phyloP scores from a whole-genome alignment of 92 coral and sea anemone species.

The Nematostella vectensis region DNA sequence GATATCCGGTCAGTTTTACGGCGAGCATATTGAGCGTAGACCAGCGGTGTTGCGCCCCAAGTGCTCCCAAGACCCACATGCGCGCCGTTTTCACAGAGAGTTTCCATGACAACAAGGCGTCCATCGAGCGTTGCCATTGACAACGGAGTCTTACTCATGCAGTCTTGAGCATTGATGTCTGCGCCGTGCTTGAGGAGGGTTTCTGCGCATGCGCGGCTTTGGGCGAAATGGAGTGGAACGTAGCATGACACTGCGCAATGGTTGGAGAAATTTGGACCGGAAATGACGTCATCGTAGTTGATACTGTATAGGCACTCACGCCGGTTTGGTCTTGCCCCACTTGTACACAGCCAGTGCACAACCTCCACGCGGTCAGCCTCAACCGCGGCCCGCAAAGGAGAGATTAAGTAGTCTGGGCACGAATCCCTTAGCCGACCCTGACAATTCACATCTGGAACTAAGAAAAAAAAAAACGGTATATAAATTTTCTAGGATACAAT shows the following conservation, averaged over 20 bases:
- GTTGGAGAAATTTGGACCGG: conserved; percentile 50
- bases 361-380: conserved; percentile 41
- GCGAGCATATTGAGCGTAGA: conserved; percentile 70
- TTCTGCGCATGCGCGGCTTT: conserved; percentile 39
- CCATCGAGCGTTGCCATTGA: conserved; percentile 71
- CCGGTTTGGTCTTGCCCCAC: conserved; percentile 46
- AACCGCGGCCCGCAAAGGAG: conserved; percentile 60
- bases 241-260: conserved; percentile 54
- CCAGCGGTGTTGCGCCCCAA: conserved; percentile 75
- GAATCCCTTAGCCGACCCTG: conserved; percentile 35
- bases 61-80: conserved; percentile 39
- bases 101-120: conserved; percentile 40
- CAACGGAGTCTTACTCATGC: conserved; percentile 60
- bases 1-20: conserved; percentile 37
- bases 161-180: conserved; percentile 39
- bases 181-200: conserved; percentile 47
- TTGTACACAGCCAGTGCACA: conserved; percentile 47
- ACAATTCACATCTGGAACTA: conserved; percentile 39
- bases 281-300: conserved; percentile 26
- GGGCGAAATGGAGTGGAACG: conserved; percentile 57
- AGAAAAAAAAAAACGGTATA: too few relatives aligned
- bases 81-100: conserved; percentile 49
- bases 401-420: conserved; percentile 36
- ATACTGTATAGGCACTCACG: conserved; percentile 50
- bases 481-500: too few relatives aligned